Conservation (phyloP, 2,888 invertebrate genomes). For the Sacculina carcini region DNA sequence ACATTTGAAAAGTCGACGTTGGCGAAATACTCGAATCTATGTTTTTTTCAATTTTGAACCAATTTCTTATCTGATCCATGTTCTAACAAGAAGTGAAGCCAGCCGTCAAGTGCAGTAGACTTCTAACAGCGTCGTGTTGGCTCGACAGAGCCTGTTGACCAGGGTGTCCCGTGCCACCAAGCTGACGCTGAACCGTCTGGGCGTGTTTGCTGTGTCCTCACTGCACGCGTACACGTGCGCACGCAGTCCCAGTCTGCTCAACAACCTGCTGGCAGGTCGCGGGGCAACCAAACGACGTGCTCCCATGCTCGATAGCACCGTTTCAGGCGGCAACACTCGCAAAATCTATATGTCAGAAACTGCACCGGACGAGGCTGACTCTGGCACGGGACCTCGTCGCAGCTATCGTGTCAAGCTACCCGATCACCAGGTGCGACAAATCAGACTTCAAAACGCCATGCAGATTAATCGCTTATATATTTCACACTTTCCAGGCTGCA, state of each 20-base stretch:
- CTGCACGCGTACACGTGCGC: conserved; percentile 96
- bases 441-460: no score
- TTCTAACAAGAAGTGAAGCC: background rate
- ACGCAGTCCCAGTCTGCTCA: conserved; percentile 69
- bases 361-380: conserved; percentile 11
- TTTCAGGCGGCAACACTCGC: conserved; percentile 24
- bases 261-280: conserved; percentile 66
- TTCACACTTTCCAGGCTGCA: no score
- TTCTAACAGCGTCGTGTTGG: conserved; percentile 14
- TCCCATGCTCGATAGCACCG: conserved; percentile 59
- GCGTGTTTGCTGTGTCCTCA: conserved; percentile 89
- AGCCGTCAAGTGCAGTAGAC: background rate
- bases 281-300: conserved; percentile 73
- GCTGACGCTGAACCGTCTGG: conserved; percentile 73
- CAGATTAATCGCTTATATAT: no score
- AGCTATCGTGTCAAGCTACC: conserved; percentile 70
- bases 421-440: conserved; percentile 36
- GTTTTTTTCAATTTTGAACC: background rate
- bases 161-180: conserved; percentile 87
- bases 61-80: no score
- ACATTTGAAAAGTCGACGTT: no score
- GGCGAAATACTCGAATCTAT: no score
- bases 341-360: no score
- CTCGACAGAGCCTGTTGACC: conserved; percentile 59
- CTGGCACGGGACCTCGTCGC: conserved; percentile 54